A percentile compares a stretch with the other conserved stretches of the same genome.
phyloP scores from a whole-genome alignment of 2,113 vertebrate species.

The Varanus komodoensis region DNA sequence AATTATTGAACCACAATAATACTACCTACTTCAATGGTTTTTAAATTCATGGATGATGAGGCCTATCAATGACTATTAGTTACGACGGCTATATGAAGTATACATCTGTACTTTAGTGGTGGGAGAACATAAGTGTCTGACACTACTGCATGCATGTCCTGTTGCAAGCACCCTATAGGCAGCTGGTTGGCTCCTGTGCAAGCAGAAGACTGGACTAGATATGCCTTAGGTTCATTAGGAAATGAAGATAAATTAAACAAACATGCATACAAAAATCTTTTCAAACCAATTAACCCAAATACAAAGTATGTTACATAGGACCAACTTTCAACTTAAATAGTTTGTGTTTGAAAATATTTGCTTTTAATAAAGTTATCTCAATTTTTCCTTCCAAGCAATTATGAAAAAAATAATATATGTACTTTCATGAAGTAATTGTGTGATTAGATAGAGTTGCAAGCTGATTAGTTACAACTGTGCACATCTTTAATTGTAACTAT shows the following conservation, averaged over 20 bases:
- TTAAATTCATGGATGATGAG: too few relatives aligned
- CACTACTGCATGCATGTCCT: too few relatives aligned
- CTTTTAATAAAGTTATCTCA: conserved; percentile 39
- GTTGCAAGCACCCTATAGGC: too few relatives aligned
- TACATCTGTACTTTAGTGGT: too few relatives aligned
- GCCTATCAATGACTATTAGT: too few relatives aligned
- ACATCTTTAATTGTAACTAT: not conserved
- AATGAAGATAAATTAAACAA: conserved; percentile 46
- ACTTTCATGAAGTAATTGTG: conserved; percentile 61
- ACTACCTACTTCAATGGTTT: too few relatives aligned
- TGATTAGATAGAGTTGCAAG: conserved; percentile 63
- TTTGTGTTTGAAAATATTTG: conserved; percentile 37
- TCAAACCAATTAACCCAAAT: conserved; percentile 15
- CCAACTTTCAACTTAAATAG: conserved; percentile 40
- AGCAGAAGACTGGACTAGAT: too few relatives aligned
- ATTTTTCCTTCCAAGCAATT: conserved; percentile 61
- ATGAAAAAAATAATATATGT: conserved; percentile 55
- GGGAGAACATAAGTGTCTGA: too few relatives aligned
- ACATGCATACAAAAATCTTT: conserved; percentile 16
- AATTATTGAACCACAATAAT: conserved; percentile 32
- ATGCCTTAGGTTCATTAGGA: not conserved
- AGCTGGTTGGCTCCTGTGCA: too few relatives aligned
- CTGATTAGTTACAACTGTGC: conserved; percentile 23
- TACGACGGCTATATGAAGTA: too few relatives aligned
- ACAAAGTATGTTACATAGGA: not conserved